Percentiles rank a stretch among this genome's conserved stretches.
Conservation (phyloP, 2,797 vertebrate species). For the Pipistrellus nathusii region DNA sequence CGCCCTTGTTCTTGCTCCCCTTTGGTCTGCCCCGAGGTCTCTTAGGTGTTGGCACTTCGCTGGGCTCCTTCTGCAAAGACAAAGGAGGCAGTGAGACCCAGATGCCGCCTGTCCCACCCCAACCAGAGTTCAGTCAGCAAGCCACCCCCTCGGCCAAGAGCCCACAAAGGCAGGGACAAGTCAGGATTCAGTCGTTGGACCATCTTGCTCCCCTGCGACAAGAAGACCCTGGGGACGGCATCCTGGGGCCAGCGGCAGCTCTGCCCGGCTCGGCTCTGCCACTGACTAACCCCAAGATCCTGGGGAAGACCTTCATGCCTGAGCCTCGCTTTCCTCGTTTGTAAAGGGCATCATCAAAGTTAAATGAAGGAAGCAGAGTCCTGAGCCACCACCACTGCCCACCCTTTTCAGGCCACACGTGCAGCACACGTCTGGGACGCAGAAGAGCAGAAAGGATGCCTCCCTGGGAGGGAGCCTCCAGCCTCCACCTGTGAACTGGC, state of each 20-base stretch:
- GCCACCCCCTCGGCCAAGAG: background rate
- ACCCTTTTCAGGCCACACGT: rapidly evolving
- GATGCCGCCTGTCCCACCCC: background rate
- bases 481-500: background rate
- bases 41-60: slow-evolving; percentile 95
- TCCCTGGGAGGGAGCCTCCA: background rate
- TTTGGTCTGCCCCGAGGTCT: slow-evolving; percentile 96
- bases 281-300: background rate
- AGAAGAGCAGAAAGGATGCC: background rate
- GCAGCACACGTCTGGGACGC: background rate
- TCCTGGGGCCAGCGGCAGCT: background rate
- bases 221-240: background rate
- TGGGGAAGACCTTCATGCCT: background rate
- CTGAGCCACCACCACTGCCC: background rate
- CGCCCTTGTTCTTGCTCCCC: slow-evolving; percentile 96
- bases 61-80: slow-evolving; percentile 91
- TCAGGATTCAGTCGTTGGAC: rapidly evolving
- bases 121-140: background rate
- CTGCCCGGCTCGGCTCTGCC: background rate
- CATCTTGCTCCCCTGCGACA: background rate
- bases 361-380: no score
- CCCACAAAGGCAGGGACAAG: background rate
- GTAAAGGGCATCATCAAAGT: rapidly evolving
- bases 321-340: background rate
- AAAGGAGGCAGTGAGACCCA: background rate